These are phyloP conservation scores for Urocitellus parryii DNA, from an alignment of 2,113 vertebrate species.

Conservation along the genomic window DNA sequence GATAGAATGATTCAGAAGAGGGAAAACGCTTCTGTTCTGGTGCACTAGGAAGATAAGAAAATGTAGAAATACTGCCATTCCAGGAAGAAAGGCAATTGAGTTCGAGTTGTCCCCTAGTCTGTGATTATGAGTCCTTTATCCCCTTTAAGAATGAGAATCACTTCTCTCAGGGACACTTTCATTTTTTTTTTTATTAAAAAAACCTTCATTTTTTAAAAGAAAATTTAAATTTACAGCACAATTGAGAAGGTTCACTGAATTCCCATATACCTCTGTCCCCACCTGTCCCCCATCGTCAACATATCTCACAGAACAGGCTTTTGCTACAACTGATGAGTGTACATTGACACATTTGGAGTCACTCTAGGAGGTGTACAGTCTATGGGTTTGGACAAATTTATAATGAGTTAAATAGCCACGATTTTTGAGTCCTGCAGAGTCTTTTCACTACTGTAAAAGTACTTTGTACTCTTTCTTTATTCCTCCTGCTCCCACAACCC, in stretches of 20 bases:
- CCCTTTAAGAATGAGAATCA: background rate
- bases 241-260: background rate
- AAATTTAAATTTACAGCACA: background rate
- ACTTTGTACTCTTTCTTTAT: background rate
- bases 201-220: no score
- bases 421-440: background rate
- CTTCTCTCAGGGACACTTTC: background rate
- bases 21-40: background rate
- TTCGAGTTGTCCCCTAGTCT: background rate
- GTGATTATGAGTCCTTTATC: background rate
- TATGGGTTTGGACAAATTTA: background rate
- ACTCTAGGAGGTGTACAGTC: background rate
- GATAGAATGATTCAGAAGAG: background rate
- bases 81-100: background rate
- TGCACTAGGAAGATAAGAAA: slow-evolving; percentile 16
- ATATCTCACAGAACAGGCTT: background rate
- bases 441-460: background rate
- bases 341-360: no score
- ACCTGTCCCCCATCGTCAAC: background rate
- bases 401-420: background rate
- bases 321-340: background rate
- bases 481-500: background rate
- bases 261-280: background rate
- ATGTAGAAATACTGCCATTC: background rate
- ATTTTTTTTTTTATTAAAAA: background rate